Conservation (phyloP, 2,113 vertebrate genomes). For the Clinocottus analis region DNA sequence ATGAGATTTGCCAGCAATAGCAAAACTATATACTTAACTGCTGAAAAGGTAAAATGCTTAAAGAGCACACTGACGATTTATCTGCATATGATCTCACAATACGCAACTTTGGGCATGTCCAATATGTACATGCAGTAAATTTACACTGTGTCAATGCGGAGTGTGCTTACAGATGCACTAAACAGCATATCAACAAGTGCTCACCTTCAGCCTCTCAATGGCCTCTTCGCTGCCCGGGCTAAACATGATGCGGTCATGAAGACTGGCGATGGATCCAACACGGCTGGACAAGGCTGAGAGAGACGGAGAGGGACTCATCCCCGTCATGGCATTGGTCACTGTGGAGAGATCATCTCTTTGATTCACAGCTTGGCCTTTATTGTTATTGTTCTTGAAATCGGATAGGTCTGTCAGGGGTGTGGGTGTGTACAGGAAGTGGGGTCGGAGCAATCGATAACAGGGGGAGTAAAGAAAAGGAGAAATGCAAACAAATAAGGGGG, state of each 20-base stretch:
- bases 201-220: conserved; percentile 96
- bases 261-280: conserved; percentile 92
- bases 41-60: neutral
- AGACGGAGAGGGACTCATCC: conserved; percentile 96
- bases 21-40: neutral
- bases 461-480: conserved; percentile 56
- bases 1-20: neutral
- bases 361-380: conserved; percentile 85
- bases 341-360: conserved; percentile 94
- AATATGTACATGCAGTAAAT: neutral
- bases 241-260: conserved; percentile 96
- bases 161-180: neutral
- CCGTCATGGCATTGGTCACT: conserved; percentile 97
- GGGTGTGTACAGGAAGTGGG: conserved; percentile 53
- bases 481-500: conserved; percentile 69
- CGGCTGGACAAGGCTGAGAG: conserved; percentile 94
- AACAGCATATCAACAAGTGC: neutral
- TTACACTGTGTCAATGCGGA: neutral
- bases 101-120: neutral
- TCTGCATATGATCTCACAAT: neutral
- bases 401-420: conserved; percentile 82
- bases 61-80: neutral
- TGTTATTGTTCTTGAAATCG: conserved; percentile 90
- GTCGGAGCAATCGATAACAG: conserved; percentile 72
- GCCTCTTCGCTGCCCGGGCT: conserved; percentile 96